Base-by-base conservation (phyloP, 2,113 vertebrate species). In the Kryptolebias marmoratus region DNA sequence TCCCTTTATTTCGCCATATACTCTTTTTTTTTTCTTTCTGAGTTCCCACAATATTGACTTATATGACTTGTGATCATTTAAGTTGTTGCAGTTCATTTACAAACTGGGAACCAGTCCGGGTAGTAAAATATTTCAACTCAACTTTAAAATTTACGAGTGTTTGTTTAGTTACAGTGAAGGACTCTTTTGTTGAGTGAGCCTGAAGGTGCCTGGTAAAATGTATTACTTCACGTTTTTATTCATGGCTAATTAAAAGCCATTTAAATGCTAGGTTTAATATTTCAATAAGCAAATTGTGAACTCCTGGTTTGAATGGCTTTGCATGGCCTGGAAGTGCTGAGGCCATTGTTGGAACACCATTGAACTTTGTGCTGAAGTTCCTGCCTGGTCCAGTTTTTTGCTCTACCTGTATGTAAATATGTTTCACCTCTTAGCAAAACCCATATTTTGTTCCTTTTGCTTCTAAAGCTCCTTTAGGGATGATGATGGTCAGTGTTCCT, bases 261-360 rank as follows among this genome's bases (percentile, higher is more conserved):
- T 75, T 44, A 45, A 73, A 64, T 73, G 5, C 22, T 52, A 5
- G 27, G 36, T 39, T 60, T 28, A 2, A 59, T 42, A 62, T 68
- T 70, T 75, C 15, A 61, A 27, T 77, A 82, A 52, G 27, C 72
- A 82, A 80, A 87, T 77, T 11, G 11, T 16, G 54, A 49, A 72
- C 45, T 58, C 13, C 48, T 53, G 56, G 60, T 82, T 56, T 54
- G 45, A 44, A 44, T 68, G 15, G 49, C 15, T 81, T 84, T 80
- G 75, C 75, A 79, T 81, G 44, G 1, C 30, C 5, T 74, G 75
- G 57, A 52, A 54, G 39, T 8, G 1, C 15, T 53, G 55, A 39
- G 64, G 60, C 15, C 13, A 1, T 7, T 11, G 45, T 18, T 64
- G 63, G 47, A 13, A 44, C 45, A 31, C 55, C 50, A 42, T 56